These are phyloP conservation scores for Vidua macroura DNA, from an alignment of 2,113 vertebrate species.

Conservation along the genomic window DNA sequence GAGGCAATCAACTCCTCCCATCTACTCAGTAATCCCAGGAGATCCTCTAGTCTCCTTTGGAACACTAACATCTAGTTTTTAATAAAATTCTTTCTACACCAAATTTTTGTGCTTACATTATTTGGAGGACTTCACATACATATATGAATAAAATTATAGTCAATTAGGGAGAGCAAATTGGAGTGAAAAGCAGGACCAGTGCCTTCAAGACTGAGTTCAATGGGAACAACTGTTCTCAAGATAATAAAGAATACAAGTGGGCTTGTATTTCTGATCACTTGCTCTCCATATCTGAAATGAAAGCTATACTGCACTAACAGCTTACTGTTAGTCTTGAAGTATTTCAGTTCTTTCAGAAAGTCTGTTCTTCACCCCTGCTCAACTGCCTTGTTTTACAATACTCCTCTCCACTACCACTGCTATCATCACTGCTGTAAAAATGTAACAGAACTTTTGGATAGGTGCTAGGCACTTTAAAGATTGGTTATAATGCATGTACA, in stretches of 20 bases:
- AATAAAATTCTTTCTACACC: background rate
- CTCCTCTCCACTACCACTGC: background rate
- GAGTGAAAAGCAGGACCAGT: background rate
- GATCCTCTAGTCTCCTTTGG: background rate
- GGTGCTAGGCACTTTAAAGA: background rate
- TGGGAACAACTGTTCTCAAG: background rate
- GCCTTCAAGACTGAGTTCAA: background rate
- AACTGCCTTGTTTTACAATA: background rate
- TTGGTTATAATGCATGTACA: background rate
- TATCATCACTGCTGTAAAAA: background rate
- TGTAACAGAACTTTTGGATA: background rate
- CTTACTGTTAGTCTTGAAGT: background rate
- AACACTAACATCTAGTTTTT: background rate
- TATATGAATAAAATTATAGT: background rate
- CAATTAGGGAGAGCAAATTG: background rate
- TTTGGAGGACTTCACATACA: background rate
- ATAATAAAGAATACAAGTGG: background rate
- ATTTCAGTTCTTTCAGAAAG: background rate
- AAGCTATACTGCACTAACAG: background rate
- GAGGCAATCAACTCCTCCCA: conserved; percentile 34
- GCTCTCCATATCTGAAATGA: background rate
- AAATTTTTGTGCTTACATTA: background rate
- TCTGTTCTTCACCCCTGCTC: background rate
- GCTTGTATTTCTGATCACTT: background rate
- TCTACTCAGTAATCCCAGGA: conserved; percentile 35